Evolutionary conservation across 2,113 vertebrate genomes (phyloP).

Genomic region (Crotalus viridis): DNA sequence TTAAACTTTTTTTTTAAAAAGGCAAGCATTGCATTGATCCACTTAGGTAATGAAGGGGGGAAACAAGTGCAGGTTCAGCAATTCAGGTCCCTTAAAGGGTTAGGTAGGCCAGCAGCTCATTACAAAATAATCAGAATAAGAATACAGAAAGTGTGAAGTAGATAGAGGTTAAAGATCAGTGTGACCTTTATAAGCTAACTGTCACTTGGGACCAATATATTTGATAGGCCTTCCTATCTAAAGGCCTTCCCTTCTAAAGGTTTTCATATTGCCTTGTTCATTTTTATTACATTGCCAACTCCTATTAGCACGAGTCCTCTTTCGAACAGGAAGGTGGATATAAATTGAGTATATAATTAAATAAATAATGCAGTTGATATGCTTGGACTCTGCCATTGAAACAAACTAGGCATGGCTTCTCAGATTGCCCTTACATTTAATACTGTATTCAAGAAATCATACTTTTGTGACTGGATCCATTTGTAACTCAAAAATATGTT

Average conservation of each 20-base stretch:
- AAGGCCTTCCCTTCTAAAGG: not conserved
- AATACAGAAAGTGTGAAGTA: not conserved
- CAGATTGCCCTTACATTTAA: not conserved
- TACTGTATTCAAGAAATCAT: not conserved
- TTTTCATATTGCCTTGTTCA: not conserved
- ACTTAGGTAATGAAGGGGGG: not conserved
- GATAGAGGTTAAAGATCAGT: not conserved
- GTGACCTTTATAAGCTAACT: not conserved
- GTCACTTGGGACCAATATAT: not conserved
- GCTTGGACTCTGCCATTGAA: not conserved
- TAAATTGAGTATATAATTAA: not conserved
- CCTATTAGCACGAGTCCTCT: not conserved
- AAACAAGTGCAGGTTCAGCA: not conserved
- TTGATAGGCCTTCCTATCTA: not conserved
- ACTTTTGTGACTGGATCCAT: not conserved
- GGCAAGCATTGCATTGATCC: not conserved
- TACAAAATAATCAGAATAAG: not conserved
- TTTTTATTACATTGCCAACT: not conserved
- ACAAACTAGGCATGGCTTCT: not conserved
- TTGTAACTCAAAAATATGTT: not conserved
- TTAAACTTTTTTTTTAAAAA: not conserved
- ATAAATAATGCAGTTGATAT: not conserved
- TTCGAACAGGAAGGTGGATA: not conserved
- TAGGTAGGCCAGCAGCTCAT: not conserved
- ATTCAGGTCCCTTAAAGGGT: not conserved